phyloP scores from a whole-genome alignment of 2,113 vertebrate species.

The Trogon melanurus region DNA sequence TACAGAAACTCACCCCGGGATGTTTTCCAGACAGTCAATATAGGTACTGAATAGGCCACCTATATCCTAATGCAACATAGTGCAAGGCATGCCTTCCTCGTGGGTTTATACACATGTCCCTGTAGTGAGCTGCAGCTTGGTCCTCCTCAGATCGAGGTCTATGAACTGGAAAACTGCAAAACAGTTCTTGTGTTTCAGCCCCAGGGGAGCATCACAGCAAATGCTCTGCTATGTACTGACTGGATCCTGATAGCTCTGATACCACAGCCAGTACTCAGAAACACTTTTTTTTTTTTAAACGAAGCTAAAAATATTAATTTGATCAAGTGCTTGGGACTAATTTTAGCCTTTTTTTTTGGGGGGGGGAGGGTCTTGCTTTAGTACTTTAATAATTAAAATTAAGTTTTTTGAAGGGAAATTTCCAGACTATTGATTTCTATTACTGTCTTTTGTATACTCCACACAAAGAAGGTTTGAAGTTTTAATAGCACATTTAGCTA shows the following conservation, averaged over 20 bases:
- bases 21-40: background rate
- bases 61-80: background rate
- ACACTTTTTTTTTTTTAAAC: background rate
- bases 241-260: background rate
- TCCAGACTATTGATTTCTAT: background rate
- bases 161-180: background rate
- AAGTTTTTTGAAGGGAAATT: background rate
- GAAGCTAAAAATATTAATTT: background rate
- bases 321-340: background rate
- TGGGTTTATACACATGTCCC: fast-evolving
- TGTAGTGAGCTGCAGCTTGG: background rate
- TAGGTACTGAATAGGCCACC: background rate
- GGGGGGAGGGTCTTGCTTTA: background rate
- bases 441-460: background rate
- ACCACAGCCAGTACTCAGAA: background rate
- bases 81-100: background rate
- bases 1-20: background rate
- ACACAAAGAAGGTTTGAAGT: background rate
- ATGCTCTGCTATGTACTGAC: background rate
- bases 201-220: background rate
- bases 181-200: background rate
- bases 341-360: background rate
- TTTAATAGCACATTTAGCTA: background rate
- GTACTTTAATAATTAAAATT: background rate
- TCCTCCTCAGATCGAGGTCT: background rate